Percentiles rank a stretch among this genome's conserved stretches.
phyloP scores from a whole-genome alignment of 2,113 vertebrate species.

The Meriones unguiculatus region DNA sequence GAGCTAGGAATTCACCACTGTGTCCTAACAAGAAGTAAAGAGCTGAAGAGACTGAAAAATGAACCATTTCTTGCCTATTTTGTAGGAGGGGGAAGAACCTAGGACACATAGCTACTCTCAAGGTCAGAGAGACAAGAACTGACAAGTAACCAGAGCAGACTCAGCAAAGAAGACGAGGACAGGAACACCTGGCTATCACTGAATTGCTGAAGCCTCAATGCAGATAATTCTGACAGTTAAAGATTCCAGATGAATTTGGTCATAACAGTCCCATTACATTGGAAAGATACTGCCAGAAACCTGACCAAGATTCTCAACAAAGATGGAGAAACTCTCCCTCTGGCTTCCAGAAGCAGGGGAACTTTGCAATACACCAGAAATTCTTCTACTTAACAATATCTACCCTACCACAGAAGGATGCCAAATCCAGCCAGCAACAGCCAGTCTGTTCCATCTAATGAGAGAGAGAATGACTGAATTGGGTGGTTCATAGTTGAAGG shows the following conservation, averaged over 20 bases:
- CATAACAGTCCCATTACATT: neutral
- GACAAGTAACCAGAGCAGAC: neutral
- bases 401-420: neutral
- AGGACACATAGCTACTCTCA: neutral
- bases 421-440: neutral
- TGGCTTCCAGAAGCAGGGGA: neutral
- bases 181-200: no score
- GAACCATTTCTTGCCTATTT: neutral
- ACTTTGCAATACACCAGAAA: neutral
- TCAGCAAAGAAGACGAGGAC: neutral
- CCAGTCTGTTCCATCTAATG: neutral
- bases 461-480: neutral
- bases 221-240: neutral
- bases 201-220: neutral
- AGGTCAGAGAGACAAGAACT: neutral
- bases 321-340: neutral
- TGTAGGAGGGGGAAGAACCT: neutral
- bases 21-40: constrained; percentile 6
- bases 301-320: neutral
- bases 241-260: neutral
- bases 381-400: neutral
- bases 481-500: neutral
- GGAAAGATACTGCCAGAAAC: neutral
- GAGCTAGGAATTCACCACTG: neutral
- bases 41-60: neutral